Evolutionary conservation across 2,113 vertebrate genomes (phyloP).

Genomic region (Thomomys bottae): DNA sequence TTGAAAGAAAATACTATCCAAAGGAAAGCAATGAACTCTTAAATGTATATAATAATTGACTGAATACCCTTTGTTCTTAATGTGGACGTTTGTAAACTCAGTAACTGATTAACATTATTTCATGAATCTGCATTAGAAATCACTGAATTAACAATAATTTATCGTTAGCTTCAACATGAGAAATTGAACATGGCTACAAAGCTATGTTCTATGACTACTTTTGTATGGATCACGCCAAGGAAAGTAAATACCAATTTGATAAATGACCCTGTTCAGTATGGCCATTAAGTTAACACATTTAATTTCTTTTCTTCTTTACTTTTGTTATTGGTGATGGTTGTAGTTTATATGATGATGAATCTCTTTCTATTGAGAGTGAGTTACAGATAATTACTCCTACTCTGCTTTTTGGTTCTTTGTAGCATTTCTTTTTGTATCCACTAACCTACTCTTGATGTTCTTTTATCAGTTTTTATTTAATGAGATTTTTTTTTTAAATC

Average conservation of each 20-base stretch:
- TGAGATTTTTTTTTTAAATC: too few species aligned
- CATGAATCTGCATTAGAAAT: background rate
- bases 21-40: background rate
- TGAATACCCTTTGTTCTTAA: background rate
- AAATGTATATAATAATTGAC: background rate
- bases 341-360: background rate
- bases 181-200: background rate
- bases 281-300: background rate
- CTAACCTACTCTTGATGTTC: background rate
- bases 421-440: background rate
- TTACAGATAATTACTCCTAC: background rate
- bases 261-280: background rate
- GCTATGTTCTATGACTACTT: background rate
- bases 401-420: background rate
- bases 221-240: background rate
- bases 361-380: background rate
- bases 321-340: too few species aligned
- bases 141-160: background rate
- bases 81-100: background rate
- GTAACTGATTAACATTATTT: background rate
- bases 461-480: background rate
- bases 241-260: background rate
- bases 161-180: constrained; percentile 30
- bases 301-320: too few species aligned
- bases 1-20: background rate